Evolutionary conservation across 2,888 invertebrate species (phyloP).

Genomic region (Himalopsyche kuldschensis): DNA sequence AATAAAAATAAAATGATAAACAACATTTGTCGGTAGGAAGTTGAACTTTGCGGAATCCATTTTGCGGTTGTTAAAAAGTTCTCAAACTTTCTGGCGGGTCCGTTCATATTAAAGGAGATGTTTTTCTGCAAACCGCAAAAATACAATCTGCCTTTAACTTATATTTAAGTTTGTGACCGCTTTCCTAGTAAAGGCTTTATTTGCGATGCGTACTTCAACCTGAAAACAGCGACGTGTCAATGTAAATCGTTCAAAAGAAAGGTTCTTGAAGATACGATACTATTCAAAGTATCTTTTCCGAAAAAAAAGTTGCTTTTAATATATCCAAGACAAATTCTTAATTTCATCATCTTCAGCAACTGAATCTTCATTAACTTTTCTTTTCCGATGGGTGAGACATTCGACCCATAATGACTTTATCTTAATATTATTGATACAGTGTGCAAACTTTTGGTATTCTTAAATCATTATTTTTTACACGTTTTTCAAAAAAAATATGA

Average conservation of each 20-base stretch:
- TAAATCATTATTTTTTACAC: too few species aligned
- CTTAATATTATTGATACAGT: too few species aligned
- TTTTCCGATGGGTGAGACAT: too few species aligned
- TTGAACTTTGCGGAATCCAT: not conserved
- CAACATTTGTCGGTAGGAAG: not conserved
- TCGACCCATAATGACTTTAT: too few species aligned
- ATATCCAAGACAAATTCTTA: too few species aligned
- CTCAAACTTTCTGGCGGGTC: not conserved
- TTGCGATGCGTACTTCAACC: not conserved
- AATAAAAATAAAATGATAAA: not conserved
- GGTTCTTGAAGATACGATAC: not conserved
- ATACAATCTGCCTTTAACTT: not conserved
- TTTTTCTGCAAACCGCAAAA: not conserved
- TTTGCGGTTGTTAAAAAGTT: not conserved
- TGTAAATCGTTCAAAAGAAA: not conserved
- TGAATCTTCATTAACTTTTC: too few species aligned
- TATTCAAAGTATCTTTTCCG: too few species aligned
- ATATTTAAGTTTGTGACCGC: not conserved
- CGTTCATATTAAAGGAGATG: not conserved
- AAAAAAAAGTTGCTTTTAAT: too few species aligned
- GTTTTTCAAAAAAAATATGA: too few species aligned
- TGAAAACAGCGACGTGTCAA: not conserved
- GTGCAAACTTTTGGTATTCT: too few species aligned
- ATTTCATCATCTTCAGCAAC: too few species aligned
- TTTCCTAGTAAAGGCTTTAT: not conserved